These are phyloP conservation scores for Lophochroa leadbeateri DNA, from an alignment of 2,113 vertebrate species.

Conservation along the genomic window DNA sequence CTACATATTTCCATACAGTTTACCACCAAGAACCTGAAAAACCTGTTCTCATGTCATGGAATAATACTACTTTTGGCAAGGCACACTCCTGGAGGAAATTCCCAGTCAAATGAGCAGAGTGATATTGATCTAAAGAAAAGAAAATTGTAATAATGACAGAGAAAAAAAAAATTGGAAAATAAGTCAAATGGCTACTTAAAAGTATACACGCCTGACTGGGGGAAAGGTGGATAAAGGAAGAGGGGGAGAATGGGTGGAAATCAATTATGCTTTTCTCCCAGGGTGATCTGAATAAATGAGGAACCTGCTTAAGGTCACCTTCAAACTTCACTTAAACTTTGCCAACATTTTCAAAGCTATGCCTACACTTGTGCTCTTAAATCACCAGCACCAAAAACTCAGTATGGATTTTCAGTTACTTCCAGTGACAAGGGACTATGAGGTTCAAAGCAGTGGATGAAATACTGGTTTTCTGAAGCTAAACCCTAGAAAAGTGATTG, in stretches of 20 bases:
- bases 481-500: neutral
- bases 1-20: neutral
- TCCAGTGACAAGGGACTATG: neutral
- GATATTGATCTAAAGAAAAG: slow-evolving; percentile 31
- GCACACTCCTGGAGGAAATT: slow-evolving; percentile 1
- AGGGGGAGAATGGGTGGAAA: neutral
- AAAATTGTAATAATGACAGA: neutral
- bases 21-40: slow-evolving; percentile 29
- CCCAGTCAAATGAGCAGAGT: neutral
- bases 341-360: neutral
- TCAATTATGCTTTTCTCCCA: neutral
- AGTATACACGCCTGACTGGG: neutral
- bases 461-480: neutral
- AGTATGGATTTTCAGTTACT: neutral
- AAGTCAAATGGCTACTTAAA: neutral
- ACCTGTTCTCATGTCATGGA: slow-evolving; percentile 39
- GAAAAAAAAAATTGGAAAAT: neutral
- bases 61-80: slow-evolving; percentile 39
- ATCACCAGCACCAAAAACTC: neutral
- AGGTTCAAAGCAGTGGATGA: neutral
- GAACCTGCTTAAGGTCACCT: neutral
- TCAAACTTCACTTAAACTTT: neutral
- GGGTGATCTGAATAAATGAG: neutral
- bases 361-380: neutral
- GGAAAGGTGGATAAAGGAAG: neutral